Evolutionary conservation across 2,797 vertebrate species (phyloP).

Genomic region (Cephalopachus bancanus): DNA sequence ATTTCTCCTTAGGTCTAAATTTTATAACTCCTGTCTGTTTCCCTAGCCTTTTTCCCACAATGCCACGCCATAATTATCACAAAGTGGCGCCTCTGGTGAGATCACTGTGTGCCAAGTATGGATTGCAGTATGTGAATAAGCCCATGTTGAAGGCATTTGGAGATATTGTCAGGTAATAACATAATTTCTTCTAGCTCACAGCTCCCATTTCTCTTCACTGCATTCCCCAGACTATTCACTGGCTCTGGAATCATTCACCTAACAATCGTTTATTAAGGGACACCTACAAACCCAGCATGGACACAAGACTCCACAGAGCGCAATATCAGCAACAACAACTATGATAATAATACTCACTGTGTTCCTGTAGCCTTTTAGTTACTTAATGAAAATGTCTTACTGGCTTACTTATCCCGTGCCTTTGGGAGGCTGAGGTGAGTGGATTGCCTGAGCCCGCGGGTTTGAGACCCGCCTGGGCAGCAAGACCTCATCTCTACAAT

Average conservation of each 20-base stretch:
- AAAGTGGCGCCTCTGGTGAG: conserved; percentile 90
- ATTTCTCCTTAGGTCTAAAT: not conserved
- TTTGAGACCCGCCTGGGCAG: too few relatives aligned
- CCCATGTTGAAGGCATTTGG: conserved; percentile 87
- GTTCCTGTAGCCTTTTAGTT: not conserved
- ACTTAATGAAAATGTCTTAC: not conserved
- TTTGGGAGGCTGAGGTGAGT: too few relatives aligned
- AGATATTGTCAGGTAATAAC: conserved; percentile 89
- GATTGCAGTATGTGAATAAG: conserved; percentile 91
- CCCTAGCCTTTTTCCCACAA: conserved; percentile 93
- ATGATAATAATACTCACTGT: not conserved
- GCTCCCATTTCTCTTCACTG: not conserved
- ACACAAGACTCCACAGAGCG: not conserved
- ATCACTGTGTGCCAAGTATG: conserved; percentile 91
- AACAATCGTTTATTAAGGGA: not conserved
- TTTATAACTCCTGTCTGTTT: not conserved
- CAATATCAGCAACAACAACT: not conserved
- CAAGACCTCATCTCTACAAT: too few relatives aligned
- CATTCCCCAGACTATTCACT: not conserved
- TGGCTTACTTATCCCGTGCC: not conserved
- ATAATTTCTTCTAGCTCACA: not conserved
- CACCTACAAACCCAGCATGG: accelerated
- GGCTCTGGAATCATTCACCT: not conserved
- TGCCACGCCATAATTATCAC: conserved; percentile 94
- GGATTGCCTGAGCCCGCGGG: too few relatives aligned